phyloP scores from a whole-genome alignment of 2,888 invertebrate genomes.

The Dinocampus coccinellae region DNA sequence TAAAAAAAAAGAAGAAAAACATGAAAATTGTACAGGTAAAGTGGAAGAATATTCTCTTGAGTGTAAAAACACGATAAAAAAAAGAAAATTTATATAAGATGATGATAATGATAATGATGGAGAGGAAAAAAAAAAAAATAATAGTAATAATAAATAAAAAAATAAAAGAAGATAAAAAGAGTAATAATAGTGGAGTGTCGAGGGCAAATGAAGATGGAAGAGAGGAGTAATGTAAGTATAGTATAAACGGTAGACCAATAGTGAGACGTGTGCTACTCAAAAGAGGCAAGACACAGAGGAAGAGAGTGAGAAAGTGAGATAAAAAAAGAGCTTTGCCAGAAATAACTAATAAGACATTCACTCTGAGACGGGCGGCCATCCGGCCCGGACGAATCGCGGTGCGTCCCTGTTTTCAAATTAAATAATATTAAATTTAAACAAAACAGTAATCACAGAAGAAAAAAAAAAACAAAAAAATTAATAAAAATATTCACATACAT shows the following conservation, averaged over 20 bases:
- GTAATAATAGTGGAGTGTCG: not conserved
- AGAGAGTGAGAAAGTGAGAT: conserved; percentile 46
- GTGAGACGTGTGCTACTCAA: conserved; percentile 47
- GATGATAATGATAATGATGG: not conserved
- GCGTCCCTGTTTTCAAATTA: conserved; percentile 55
- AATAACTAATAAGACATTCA: conserved; percentile 70
- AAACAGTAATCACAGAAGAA: not conserved
- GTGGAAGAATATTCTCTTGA: too few species aligned
- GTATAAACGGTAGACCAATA: conserved; percentile 33
- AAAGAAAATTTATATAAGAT: not conserved
- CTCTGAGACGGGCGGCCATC: conserved; percentile 69
- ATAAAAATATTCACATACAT: not conserved
- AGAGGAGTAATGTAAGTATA: conserved; percentile 12
- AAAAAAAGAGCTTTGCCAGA: conserved; percentile 60
- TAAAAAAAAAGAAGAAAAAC: not conserved
- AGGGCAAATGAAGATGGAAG: conserved; percentile 35
- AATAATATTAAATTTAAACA: conserved; percentile 22
- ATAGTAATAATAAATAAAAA: not conserved
- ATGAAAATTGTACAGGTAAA: not conserved
- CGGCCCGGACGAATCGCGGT: conserved; percentile 69
- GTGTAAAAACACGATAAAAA: not conserved
- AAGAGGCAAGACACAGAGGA: conserved; percentile 44
- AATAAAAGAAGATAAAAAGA: not conserved
- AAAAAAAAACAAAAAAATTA: conserved; percentile 12
- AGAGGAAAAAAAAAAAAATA: not conserved